Conservation (phyloP, 2,797 vertebrate genomes). For the Pantherophis alleghaniensis region DNA sequence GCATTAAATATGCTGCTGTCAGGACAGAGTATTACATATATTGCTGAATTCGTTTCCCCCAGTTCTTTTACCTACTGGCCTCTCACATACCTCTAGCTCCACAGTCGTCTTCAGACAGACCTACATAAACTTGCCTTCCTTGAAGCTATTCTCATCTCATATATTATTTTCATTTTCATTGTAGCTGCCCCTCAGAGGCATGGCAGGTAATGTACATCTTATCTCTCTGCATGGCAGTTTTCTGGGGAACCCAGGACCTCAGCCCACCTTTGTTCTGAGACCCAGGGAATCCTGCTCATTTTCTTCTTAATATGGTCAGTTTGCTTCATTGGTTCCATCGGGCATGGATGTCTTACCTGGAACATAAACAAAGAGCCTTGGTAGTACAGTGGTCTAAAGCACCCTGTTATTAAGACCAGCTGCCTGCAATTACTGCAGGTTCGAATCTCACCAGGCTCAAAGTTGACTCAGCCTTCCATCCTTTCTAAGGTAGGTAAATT, state of each 20-base stretch:
- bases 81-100: background rate
- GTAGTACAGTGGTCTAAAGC: too few species aligned
- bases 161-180: conserved; percentile 53
- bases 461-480: too few species aligned
- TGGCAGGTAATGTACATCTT: background rate
- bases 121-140: conserved; percentile 39
- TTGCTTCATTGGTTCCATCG: conserved; percentile 21
- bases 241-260: conserved; percentile 54
- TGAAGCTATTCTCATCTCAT: conserved; percentile 48
- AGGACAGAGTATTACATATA: background rate
- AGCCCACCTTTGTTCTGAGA: conserved; percentile 52
- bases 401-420: too few species aligned
- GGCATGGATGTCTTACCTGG: background rate
- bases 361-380: background rate
- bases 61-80: conserved; percentile 14
- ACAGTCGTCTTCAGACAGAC: conserved; percentile 36
- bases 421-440: too few species aligned
- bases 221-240: conserved; percentile 17
- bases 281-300: conserved; percentile 35
- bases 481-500: too few species aligned
- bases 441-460: too few species aligned
- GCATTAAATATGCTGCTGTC: conserved; percentile 49
- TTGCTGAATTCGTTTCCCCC: background rate
- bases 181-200: background rate
- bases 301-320: conserved; percentile 21